A percentile compares a stretch with the other conserved stretches of the same genome.
phyloP scores from a whole-genome alignment of 2,888 invertebrate genomes.

The Sepiola atlantica region DNA sequence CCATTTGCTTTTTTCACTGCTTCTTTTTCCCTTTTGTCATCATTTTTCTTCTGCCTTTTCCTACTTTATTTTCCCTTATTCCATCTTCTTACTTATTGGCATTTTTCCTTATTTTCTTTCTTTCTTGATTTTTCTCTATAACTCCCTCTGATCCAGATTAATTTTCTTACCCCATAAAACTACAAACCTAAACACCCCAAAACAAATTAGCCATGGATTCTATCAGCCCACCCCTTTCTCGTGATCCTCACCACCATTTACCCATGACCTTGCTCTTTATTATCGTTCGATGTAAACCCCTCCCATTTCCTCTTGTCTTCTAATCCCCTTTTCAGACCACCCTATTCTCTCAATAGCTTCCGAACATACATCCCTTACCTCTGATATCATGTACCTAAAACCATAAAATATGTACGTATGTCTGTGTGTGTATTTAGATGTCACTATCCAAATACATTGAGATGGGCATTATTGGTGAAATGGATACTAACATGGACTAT shows the following conservation, averaged over 20 bases:
- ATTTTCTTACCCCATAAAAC: not conserved
- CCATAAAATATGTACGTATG: not conserved
- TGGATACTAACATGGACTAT: too few relatives aligned
- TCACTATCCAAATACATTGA: not conserved
- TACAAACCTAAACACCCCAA: not conserved
- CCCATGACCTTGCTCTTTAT: not conserved
- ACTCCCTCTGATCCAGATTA: not conserved
- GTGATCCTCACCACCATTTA: not conserved
- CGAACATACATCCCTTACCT: not conserved
- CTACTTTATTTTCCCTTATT: too few relatives aligned
- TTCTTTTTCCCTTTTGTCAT: too few relatives aligned
- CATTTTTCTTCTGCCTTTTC: too few relatives aligned
- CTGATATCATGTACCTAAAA: not conserved
- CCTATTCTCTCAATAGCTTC: not conserved
- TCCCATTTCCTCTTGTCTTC: not conserved
- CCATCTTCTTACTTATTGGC: too few relatives aligned
- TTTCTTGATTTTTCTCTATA: not conserved
- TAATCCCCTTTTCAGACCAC: not conserved
- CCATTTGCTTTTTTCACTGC: too few relatives aligned
- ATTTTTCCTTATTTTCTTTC: too few relatives aligned
- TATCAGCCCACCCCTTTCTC: not conserved
- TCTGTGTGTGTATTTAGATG: not conserved
- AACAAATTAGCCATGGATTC: not conserved
- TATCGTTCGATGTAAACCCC: not conserved
- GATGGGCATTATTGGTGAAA: too few relatives aligned